A percentile compares a stretch with the other conserved stretches of the same genome.
Conservation (phyloP, 2,888 invertebrate species). For the Limnephilus rhombicus region DNA sequence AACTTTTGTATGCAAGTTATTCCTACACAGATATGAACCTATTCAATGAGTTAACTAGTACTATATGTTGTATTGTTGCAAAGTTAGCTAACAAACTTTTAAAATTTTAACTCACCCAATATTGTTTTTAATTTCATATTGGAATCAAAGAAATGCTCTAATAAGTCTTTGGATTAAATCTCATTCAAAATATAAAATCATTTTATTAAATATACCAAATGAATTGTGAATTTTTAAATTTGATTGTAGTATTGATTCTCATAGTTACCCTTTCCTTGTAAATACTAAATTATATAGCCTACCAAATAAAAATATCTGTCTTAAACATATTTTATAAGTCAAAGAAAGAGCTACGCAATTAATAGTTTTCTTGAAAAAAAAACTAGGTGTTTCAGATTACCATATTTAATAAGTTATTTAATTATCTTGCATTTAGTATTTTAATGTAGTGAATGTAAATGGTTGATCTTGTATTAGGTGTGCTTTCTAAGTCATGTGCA, state of each 20-base stretch:
- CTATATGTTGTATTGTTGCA: too few relatives aligned
- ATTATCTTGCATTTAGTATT: slow-evolving; percentile 23
- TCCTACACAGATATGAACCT: background rate
- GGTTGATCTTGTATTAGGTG: slow-evolving; percentile 32
- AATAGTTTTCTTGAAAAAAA: background rate
- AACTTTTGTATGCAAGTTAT: background rate
- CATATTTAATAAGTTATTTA: slow-evolving; percentile 39
- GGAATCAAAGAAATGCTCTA: background rate
- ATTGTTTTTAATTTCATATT: background rate
- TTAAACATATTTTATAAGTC: background rate
- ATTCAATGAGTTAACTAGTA: too few relatives aligned
- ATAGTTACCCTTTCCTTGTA: slow-evolving; percentile 39
- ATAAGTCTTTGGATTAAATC: background rate
- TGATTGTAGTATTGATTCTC: background rate
- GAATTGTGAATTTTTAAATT: background rate
- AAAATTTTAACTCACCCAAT: background rate
- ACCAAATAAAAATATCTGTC: slow-evolving; percentile 18
- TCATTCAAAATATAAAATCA: background rate
- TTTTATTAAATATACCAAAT: background rate
- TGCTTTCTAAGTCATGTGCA: slow-evolving; percentile 57
- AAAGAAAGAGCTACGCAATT: background rate
- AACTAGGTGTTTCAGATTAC: slow-evolving; percentile 43
- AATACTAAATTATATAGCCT: slow-evolving; percentile 3
- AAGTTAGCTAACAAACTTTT: background rate
- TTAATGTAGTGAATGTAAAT: slow-evolving; percentile 18